phyloP scores from a whole-genome alignment of 1,140 invertebrate genomes.

The Cardiocondyla obscurior region DNA sequence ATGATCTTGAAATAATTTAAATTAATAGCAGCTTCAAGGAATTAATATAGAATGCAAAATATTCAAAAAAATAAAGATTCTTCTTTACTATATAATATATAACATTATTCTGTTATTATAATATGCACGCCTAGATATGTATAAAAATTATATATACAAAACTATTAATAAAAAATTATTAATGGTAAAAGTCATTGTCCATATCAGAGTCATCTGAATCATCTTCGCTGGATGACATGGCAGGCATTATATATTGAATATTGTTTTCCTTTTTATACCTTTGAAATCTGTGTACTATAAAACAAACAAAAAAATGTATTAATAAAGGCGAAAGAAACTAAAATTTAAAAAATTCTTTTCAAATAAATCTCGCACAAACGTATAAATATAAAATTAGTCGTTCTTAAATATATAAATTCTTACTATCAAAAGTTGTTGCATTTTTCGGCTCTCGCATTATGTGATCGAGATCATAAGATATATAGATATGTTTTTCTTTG shows the following conservation, averaged over 20 bases:
- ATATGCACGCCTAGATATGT: no score
- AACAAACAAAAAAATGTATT: conserved; percentile 33
- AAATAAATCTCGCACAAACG: neutral
- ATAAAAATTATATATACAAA: neutral
- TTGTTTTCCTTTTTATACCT: conserved; percentile 56
- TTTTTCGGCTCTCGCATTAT: conserved; percentile 63
- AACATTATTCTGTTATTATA: no score
- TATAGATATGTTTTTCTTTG: conserved; percentile 69
- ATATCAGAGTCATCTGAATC: conserved; percentile 76
- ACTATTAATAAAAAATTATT: neutral
- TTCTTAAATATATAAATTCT: conserved; percentile 37
- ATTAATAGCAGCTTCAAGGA: no score
- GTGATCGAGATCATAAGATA: conserved; percentile 70
- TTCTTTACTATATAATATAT: neutral
- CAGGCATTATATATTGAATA: conserved; percentile 65
- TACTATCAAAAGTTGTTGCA: neutral
- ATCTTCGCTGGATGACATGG: conserved; percentile 69
- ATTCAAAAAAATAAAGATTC: no score
- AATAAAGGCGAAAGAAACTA: conserved; percentile 5
- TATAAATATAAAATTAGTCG: conserved; percentile 42
- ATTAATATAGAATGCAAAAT: no score
- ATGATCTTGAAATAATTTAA: no score
- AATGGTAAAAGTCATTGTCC: neutral
- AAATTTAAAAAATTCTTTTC: neutral
- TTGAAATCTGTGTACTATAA: conserved; percentile 60